phyloP scores from a whole-genome alignment of 2,797 vertebrate genomes.

The Gallinago solitaria region DNA sequence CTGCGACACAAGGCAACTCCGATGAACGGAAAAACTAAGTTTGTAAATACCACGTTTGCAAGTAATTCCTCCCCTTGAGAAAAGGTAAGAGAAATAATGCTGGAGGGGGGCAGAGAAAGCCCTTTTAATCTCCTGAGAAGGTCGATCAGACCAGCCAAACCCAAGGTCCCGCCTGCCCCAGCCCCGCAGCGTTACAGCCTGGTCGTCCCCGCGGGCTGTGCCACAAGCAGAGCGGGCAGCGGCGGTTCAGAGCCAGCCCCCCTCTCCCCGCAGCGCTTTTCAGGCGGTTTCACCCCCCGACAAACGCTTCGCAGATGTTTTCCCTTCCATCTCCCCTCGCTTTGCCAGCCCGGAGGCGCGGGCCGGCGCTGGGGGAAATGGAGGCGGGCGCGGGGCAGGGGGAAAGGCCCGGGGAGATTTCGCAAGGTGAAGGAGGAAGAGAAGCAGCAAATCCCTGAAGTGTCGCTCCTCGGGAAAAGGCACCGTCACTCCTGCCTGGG shows the following conservation, averaged over 20 bases:
- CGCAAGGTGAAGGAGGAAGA: slow-evolving; percentile 27
- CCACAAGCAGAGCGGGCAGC: background rate
- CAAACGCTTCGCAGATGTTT: background rate
- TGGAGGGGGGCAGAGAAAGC: background rate
- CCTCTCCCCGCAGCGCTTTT: background rate
- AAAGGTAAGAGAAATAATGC: background rate
- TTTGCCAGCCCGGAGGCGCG: background rate
- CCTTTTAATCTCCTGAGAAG: background rate
- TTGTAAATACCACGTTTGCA: background rate
- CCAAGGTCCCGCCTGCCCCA: background rate
- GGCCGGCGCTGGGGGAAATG: background rate
- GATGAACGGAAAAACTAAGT: background rate
- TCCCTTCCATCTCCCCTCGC: background rate
- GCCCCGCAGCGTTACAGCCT: too few relatives aligned
- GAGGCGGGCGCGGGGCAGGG: too few relatives aligned
- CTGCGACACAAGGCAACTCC: background rate
- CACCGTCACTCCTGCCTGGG: background rate
- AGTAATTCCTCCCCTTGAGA: background rate
- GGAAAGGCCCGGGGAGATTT: background rate
- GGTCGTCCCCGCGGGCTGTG: background rate
- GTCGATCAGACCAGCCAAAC: background rate
- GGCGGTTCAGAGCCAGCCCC: background rate
- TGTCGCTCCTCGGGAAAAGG: background rate
- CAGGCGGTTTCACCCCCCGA: background rate
- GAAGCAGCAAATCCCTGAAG: background rate